A percentile compares a stretch with the other conserved stretches of the same genome.
Conservation (phyloP, 2,113 vertebrate genomes). For the Crotalus tigris region DNA sequence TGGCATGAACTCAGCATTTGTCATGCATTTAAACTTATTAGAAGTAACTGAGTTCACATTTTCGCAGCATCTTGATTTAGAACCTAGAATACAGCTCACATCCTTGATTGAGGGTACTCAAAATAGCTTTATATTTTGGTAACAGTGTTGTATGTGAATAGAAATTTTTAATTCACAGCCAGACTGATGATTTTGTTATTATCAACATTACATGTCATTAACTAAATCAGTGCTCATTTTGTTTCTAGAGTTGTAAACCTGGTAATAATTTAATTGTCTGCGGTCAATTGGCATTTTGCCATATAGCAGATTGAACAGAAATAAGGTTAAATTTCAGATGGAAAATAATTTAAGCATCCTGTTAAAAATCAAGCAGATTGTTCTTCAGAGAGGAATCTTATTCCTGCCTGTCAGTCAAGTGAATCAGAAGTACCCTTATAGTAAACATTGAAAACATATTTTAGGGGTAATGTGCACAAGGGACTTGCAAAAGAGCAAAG, state of each 20-base stretch:
- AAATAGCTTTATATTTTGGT: constrained; percentile 12
- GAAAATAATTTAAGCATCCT: background rate
- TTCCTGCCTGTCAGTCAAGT: constrained; percentile 9
- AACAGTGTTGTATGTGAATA: background rate
- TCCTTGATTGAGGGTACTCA: background rate
- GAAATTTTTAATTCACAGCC: constrained; percentile 5
- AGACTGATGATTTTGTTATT: background rate
- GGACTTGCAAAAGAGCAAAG: background rate
- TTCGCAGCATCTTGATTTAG: background rate
- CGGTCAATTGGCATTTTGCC: constrained; percentile 1
- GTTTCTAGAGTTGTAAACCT: background rate
- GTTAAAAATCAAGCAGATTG: constrained; percentile 9
- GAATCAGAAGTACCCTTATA: constrained; percentile 23
- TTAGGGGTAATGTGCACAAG: constrained; percentile 6
- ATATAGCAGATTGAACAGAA: background rate
- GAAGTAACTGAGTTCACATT: background rate
- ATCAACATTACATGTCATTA: background rate
- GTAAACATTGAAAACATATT: constrained; percentile 20
- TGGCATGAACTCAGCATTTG: background rate
- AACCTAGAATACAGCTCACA: background rate
- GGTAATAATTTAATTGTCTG: background rate
- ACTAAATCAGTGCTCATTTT: constrained; percentile 4
- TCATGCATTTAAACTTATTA: background rate
- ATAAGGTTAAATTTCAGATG: background rate
- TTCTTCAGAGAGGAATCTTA: background rate